phyloP scores from a whole-genome alignment of 2,888 invertebrate species.

The Cosmia trapezina region DNA sequence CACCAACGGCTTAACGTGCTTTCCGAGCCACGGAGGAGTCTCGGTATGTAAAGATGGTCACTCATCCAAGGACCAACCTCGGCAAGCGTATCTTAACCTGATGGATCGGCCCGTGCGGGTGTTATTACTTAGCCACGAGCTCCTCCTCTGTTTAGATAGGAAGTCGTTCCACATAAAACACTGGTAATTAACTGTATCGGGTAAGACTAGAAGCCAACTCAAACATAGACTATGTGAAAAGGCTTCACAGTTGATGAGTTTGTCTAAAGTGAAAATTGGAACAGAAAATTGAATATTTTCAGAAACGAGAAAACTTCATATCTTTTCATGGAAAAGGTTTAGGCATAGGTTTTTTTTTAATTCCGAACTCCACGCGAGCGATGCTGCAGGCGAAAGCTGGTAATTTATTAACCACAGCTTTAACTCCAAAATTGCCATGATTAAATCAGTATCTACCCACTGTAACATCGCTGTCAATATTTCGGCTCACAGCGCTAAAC shows the following conservation, averaged over 20 bases:
- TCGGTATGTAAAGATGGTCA: no score
- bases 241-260: background rate
- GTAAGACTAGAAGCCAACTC: background rate
- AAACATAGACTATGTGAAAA: background rate
- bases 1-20: no score
- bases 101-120: no score
- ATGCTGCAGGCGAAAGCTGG: no score
- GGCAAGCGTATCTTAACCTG: no score
- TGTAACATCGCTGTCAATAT: constrained; percentile 38
- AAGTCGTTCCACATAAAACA: background rate
- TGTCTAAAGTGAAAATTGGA: background rate
- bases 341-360: no score
- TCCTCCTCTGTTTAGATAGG: background rate
- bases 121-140: no score
- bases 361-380: background rate
- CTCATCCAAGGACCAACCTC: no score
- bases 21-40: no score
- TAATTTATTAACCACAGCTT: background rate
- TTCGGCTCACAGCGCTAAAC: constrained; percentile 29
- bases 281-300: background rate
- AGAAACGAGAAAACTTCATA: no score
- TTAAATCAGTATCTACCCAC: constrained; percentile 39
- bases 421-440: background rate
- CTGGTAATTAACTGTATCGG: background rate
- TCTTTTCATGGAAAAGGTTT: no score